Evolutionary conservation across 2,797 vertebrate genomes (phyloP).

Genomic region (Tolypeutes matacus): DNA sequence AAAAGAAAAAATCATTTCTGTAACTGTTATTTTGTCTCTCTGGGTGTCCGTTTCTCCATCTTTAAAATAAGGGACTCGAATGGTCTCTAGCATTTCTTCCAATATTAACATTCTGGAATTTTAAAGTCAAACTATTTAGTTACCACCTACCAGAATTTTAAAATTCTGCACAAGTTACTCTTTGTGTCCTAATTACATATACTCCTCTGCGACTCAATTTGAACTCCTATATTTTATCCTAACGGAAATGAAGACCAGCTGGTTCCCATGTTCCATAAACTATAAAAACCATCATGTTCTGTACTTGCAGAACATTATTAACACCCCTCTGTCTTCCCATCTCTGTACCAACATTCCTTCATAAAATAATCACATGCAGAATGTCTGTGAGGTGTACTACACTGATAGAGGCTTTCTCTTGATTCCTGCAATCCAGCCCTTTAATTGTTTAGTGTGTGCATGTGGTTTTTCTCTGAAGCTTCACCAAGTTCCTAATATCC

Average conservation of each 20-base stretch:
- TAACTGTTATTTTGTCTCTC: constrained; percentile 35
- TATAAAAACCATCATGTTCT: constrained; percentile 23
- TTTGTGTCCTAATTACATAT: constrained; percentile 25
- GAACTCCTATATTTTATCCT: constrained; percentile 48
- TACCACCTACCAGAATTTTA: constrained; percentile 14
- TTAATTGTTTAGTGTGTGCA: background rate
- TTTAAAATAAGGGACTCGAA: constrained; percentile 31
- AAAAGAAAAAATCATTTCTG: background rate
- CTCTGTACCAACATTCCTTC: background rate
- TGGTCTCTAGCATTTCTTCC: constrained; percentile 37
- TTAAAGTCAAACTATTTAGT: constrained; percentile 49
- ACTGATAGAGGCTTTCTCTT: background rate
- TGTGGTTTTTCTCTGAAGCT: background rate
- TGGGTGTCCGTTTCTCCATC: background rate
- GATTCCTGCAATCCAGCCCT: constrained; percentile 13
- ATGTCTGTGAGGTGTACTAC: background rate
- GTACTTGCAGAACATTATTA: background rate
- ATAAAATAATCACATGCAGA: background rate
- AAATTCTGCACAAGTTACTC: constrained; percentile 44
- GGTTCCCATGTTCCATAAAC: constrained; percentile 4
- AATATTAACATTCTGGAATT: constrained; percentile 32
- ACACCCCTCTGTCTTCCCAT: background rate
- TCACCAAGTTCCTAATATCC: constrained; percentile 36
- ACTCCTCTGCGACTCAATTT: constrained; percentile 28
- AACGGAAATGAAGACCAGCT: constrained; percentile 38